Evolutionary conservation across 2,888 invertebrate genomes (phyloP).

Genomic region (Coenonympha arcania): DNA sequence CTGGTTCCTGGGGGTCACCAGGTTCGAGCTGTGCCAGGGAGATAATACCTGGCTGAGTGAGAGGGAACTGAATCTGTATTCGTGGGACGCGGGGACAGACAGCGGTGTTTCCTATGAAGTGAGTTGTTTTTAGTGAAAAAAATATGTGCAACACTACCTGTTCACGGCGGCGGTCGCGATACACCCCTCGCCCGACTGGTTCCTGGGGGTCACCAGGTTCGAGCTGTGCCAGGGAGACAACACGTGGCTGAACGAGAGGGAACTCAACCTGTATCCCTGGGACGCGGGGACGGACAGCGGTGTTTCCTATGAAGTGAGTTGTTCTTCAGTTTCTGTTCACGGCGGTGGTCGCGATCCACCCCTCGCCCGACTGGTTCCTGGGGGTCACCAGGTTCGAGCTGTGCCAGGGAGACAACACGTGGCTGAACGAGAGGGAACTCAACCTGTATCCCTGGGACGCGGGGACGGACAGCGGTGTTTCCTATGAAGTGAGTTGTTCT

Average conservation of each 20-base stretch:
- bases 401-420: conserved; percentile 89
- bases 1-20: conserved; percentile 95
- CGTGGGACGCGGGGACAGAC: conserved; percentile 98
- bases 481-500: conserved; percentile 82
- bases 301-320: conserved; percentile 85
- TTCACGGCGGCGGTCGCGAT: conserved; percentile 51
- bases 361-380: conserved; percentile 96
- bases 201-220: conserved; percentile 90
- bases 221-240: conserved; percentile 92
- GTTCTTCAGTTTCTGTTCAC: conserved; percentile 46
- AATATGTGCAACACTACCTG: too few relatives aligned
- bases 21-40: conserved; percentile 87
- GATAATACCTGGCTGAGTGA: conserved; percentile 93
- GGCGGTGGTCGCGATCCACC: conserved; percentile 48
- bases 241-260: conserved; percentile 87
- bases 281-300: conserved; percentile 98
- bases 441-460: conserved; percentile 97
- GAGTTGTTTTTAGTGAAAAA: too few relatives aligned
- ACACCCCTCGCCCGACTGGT: conserved; percentile 91
- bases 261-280: conserved; percentile 91
- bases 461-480: conserved; percentile 93
- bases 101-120: conserved; percentile 93
- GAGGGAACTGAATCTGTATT: conserved; percentile 87
- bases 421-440: conserved; percentile 86
- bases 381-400: conserved; percentile 92